Conservation (phyloP, 30 jellyfish, hydroid and myxozoan species). For the Pseudorhiza aurosa region DNA sequence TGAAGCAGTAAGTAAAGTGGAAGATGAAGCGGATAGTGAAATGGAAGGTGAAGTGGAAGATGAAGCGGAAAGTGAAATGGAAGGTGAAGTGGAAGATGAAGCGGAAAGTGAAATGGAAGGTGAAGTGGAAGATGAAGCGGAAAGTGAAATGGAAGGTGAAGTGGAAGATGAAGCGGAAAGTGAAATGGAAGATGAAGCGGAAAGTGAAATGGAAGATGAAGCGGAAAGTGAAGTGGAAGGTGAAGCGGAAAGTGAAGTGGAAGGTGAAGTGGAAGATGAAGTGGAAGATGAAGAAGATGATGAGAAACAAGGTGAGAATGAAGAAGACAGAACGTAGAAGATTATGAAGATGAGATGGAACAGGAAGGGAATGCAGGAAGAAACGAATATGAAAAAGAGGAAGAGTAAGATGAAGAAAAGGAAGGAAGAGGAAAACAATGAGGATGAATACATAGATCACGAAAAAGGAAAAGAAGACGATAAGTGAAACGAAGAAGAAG, state of each 20-base stretch:
- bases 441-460: background rate
- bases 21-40: background rate
- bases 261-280: background rate
- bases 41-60: background rate
- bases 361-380: background rate
- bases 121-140: no score
- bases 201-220: no score
- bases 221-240: background rate
- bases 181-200: no score
- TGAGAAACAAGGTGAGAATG: background rate
- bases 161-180: no score
- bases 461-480: background rate
- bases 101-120: no score
- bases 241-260: background rate
- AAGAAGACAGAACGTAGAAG: background rate
- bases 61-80: no score
- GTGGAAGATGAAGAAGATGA: background rate
- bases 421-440: background rate
- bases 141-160: no score
- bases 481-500: background rate
- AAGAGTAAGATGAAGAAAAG: background rate
- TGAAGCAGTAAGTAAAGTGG: background rate
- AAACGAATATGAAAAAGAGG: background rate
- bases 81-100: background rate
- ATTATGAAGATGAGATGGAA: background rate